Conservation (phyloP, 2,888 invertebrate genomes). For the Drosophila mercatorum region DNA sequence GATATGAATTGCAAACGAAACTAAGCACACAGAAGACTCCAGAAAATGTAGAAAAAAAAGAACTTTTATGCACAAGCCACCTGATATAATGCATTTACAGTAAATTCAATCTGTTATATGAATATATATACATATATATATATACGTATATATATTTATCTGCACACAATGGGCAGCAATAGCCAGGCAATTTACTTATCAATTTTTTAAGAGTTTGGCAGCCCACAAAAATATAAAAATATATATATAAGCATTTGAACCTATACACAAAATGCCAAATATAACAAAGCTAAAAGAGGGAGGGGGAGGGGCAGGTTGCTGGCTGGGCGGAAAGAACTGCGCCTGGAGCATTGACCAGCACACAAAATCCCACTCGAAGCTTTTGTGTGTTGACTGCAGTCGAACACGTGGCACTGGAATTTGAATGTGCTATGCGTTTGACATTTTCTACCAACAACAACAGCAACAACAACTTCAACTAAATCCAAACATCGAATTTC, state of each 20-base stretch:
- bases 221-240: constrained; percentile 8
- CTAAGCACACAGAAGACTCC: background rate
- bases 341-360: constrained; percentile 11
- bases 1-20: background rate
- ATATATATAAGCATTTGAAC: background rate
- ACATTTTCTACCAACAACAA: constrained; percentile 47
- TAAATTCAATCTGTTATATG: background rate
- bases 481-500: constrained; percentile 52
- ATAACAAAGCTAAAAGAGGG: constrained; percentile 18
- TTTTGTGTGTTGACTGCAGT: constrained; percentile 36
- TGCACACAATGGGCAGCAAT: constrained; percentile 14
- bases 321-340: background rate
- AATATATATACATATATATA: background rate
- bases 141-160: constrained; percentile 1
- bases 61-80: background rate
- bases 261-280: constrained; percentile 23
- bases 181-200: constrained; percentile 26
- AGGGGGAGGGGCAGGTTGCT: background rate
- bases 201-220: constrained; percentile 18
- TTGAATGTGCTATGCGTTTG: constrained; percentile 51
- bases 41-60: background rate
- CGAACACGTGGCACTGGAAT: constrained; percentile 42
- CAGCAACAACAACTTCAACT: constrained; percentile 8
- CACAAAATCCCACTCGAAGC: constrained; percentile 38
- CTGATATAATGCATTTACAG: background rate